Base-by-base conservation (phyloP, 2,797 vertebrate species). In the Halcyon leucocephala region DNA sequence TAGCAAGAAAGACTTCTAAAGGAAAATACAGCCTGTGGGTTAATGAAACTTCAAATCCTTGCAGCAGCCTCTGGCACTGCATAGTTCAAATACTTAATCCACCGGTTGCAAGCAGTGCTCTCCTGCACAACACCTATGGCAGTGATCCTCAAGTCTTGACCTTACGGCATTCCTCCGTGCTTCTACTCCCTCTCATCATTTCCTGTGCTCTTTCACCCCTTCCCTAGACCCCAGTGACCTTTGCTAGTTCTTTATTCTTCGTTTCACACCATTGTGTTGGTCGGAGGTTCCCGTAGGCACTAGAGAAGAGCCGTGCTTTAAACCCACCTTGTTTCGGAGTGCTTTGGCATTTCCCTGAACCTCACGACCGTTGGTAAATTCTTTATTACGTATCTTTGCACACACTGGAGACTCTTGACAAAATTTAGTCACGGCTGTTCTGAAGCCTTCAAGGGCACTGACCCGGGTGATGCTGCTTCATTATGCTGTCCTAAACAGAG, bases 131-230 rank as follows among this genome's bases (percentile, higher is more conserved):
- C 4, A 46, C 70, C 81, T 25, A 4, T 73, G 54, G 64, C 66
- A 22, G 13, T 6, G 29, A 65, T 69, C 57, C 52, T 60, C 8
- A 1, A 74, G 64, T 7, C 82, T 31, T 71, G 58, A 86, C 86
- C 86, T 86, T 41, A 4, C 2, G 24, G n/a, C 89, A 92, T 94
- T 82, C 49, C 61, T 82, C 85, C 28, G 1, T 61, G 58, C 71
- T 81, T 55, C 66, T 67, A 2, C 52, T 78, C 44, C 42, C 25
- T 84, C 9, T 37, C 57, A 71, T 42, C 41, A 55, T 87, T 88
- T 83, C 81, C 79, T 66, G 26, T 24, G 81, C 81, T 82, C 86
- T 83, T 69, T 83, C 77, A 66, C 31, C 83, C 54, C 57, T 86
- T 58, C 52, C 33, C 69, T 19, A 48, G 69, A 35, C 84, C 78